Base-by-base conservation (phyloP, 1,140 invertebrate species). In the Forficula auricularia region DNA sequence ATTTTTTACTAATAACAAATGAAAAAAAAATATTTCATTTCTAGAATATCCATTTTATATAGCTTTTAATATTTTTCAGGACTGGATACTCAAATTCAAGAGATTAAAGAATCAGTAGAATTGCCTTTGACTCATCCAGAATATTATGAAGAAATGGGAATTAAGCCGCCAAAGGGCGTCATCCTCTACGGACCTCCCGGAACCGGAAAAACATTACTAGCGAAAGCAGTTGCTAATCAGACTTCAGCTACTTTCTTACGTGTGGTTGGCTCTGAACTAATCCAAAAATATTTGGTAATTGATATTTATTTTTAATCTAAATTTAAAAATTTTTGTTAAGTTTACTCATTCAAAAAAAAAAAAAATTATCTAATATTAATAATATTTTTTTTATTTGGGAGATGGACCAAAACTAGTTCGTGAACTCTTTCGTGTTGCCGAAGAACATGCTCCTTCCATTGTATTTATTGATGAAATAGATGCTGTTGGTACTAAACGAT, bases 401-500 rank as follows among this genome's bases (percentile, higher is more conserved):
- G 96, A 99, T 72, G 96, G 96, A 16, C 95, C 96, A 0, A 99
- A 99, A 66, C 67, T 99, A 33, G 95, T 99, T 3, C 68, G 96
- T 48, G 96, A 99, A 60, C 61, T 99, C 12, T 99, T 99, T 64
- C 67, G 94, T 56, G 94, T 99, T 7, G 95, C 96, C 15, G 95
- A 99, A 59, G 95, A 99, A 62, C 91, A 99, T 72, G 92, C 95
- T 1, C 95, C 96, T 7, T 97, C 92, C 1, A 99, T 99, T 65
- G 94, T 99, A 1, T 99, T 99, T 60, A 98, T 99, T 58, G 96
- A 99, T 72, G 96, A 99, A 76, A 99, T 99, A 55, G 96, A 99
- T 73, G 96, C 96, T 46, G 89, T 99, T 27, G 96, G 96, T 39
- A 99, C 96, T 15, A 99, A 99, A 69, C 74, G 91, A 56, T 99